Conservation (phyloP, 2,797 vertebrate species). For the Linurgus olivaceus region DNA sequence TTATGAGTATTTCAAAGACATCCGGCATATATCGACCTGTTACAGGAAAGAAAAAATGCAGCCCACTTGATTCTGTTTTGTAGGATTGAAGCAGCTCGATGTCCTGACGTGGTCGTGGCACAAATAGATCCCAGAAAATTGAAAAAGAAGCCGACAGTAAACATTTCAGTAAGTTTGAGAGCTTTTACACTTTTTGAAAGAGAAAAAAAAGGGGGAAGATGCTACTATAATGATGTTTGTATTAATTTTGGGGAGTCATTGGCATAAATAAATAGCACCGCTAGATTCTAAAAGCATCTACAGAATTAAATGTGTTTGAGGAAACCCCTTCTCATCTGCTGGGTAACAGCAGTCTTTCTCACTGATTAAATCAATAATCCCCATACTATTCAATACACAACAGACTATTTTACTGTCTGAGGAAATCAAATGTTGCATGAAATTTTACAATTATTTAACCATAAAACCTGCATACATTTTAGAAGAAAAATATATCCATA, state of each 20-base stretch:
- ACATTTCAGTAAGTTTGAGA: slow-evolving; percentile 84
- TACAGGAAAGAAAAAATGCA: not conserved
- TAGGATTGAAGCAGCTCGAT: slow-evolving; percentile 91
- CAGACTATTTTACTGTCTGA: not conserved
- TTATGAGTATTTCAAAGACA: not conserved
- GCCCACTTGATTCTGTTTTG: not conserved
- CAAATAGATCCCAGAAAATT: slow-evolving; percentile 95
- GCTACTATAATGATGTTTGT: not conserved
- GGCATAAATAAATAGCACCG: not conserved
- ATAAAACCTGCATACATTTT: not conserved
- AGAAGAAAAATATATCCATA: not conserved
- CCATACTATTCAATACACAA: not conserved
- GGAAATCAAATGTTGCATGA: not conserved
- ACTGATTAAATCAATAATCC: not conserved
- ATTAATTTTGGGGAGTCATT: not conserved
- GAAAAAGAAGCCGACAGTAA: slow-evolving; percentile 89
- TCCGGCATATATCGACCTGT: accelerated
- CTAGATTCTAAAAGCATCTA: not conserved
- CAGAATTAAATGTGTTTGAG: not conserved
- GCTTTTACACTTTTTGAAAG: not conserved
- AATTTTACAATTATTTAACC: not conserved
- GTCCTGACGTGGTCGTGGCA: slow-evolving; percentile 94
- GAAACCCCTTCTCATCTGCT: not conserved
- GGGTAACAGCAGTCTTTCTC: not conserved
- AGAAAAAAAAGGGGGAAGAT: accelerated